These are phyloP conservation scores for Orthosia incerta DNA, from an alignment of 2,888 invertebrate species.

Conservation along the genomic window DNA sequence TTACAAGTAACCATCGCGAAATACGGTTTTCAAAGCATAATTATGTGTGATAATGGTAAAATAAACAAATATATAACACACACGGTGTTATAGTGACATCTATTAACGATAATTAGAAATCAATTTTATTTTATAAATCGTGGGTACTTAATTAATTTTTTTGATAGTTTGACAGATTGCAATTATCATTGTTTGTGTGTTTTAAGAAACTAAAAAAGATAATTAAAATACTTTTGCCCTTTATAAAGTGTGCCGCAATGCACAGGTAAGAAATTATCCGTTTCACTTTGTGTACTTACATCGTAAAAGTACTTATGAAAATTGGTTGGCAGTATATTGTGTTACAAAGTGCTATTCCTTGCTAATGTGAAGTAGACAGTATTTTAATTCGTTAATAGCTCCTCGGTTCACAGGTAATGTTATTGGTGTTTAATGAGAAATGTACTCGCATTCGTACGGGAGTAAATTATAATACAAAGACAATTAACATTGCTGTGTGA, in stretches of 20 bases:
- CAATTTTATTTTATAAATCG: conserved; percentile 13
- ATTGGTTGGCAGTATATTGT: conserved; percentile 10
- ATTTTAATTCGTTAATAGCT: conserved; percentile 32
- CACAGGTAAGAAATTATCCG: not conserved
- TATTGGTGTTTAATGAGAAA: conserved; percentile 42
- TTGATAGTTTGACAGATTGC: not conserved
- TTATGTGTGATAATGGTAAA: not conserved
- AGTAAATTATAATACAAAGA: conserved; percentile 23
- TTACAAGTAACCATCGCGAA: not conserved
- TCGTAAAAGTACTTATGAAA: conserved; percentile 21
- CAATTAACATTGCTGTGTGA: conserved; percentile 10
- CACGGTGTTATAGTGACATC: conserved; percentile 49
- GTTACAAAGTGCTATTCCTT: conserved; percentile 25
- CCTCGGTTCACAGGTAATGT: conserved; percentile 30
- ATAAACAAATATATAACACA: not conserved
- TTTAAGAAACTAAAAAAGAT: not conserved
- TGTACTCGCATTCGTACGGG: conserved; percentile 6
- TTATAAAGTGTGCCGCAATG: not conserved
- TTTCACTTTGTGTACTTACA: not conserved
- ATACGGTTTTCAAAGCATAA: not conserved
- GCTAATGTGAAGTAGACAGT: conserved; percentile 9
- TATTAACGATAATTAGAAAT: conserved; percentile 19
- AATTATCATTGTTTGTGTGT: not conserved
- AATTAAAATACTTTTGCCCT: not conserved
- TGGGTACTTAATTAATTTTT: conserved; percentile 43